Evolutionary conservation across 2,888 invertebrate species (phyloP).

Genomic region (Ethmia dodecea): DNA sequence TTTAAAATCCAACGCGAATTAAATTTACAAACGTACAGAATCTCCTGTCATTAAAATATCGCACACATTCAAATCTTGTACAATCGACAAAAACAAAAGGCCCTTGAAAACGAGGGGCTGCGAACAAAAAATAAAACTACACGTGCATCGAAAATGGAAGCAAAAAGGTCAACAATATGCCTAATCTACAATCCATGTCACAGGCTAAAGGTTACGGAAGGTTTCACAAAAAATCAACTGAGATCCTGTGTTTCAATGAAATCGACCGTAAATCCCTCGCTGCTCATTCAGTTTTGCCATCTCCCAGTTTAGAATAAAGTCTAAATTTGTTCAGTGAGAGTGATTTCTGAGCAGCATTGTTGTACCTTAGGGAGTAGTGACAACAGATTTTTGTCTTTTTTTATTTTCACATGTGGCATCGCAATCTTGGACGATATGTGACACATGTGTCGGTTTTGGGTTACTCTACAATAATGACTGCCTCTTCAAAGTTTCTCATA

Average conservation of each 20-base stretch:
- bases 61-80: slow-evolving; percentile 64
- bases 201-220: slow-evolving; percentile 76
- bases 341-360: slow-evolving; percentile 58
- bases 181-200: slow-evolving; percentile 77
- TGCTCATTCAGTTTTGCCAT: slow-evolving; percentile 29
- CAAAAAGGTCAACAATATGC: slow-evolving; percentile 76
- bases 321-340: slow-evolving; percentile 21
- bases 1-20: slow-evolving; percentile 35
- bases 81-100: slow-evolving; percentile 59
- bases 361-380: slow-evolving; percentile 73
- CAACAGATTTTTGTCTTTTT: slow-evolving; percentile 73
- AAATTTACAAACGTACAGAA: slow-evolving; percentile 30
- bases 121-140: slow-evolving; percentile 57
- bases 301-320: slow-evolving; percentile 40
- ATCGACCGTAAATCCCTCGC: slow-evolving; percentile 48
- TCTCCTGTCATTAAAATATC: slow-evolving; percentile 15
- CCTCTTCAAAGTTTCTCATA: slow-evolving; percentile 66
- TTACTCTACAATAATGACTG: slow-evolving; percentile 71
- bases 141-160: slow-evolving; percentile 64
- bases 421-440: slow-evolving; percentile 76
- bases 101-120: slow-evolving; percentile 36
- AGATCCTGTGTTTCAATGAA: slow-evolving; percentile 55
- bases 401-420: slow-evolving; percentile 74
- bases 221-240: slow-evolving; percentile 69
- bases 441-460: slow-evolving; percentile 74